Percentiles rank a stretch among this genome's conserved stretches.
Conservation (phyloP, 2,113 vertebrate species). For the Hemiprocne comata region DNA sequence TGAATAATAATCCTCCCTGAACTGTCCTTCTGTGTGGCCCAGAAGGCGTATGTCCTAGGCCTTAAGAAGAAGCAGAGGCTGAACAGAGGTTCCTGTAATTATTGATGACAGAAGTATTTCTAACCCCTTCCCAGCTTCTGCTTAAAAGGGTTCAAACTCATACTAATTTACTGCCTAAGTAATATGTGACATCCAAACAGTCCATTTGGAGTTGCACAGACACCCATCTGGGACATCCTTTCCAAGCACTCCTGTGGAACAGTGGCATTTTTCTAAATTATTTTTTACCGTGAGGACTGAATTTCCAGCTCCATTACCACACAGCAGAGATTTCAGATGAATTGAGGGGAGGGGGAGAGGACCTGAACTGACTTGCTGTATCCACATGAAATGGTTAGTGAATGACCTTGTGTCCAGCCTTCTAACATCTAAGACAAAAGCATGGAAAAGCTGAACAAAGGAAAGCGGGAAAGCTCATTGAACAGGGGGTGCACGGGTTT, state of each 20-base stretch:
- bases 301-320: background rate
- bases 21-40: background rate
- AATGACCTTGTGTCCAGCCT: background rate
- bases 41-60: background rate
- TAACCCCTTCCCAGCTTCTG: conserved; percentile 4
- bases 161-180: background rate
- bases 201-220: background rate
- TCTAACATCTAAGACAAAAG: conserved; percentile 40
- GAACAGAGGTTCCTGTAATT: conserved; percentile 7
- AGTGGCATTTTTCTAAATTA: background rate
- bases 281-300: background rate
- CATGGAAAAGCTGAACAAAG: conserved; percentile 16
- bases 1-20: background rate
- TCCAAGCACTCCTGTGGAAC: conserved; percentile 23
- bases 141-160: conserved; percentile 40
- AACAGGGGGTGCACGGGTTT: background rate
- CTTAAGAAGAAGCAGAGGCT: background rate
- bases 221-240: conserved; percentile 10
- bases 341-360: conserved; percentile 5
- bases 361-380: background rate
- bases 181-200: background rate
- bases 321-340: conserved; percentile 31
- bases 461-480: background rate
- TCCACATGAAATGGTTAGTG: conserved; percentile 13
- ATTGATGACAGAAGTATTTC: background rate